Percentiles rank a stretch among this genome's conserved stretches.
These are phyloP conservation scores for Oryzias curvinotus DNA, from an alignment of 2,113 vertebrate genomes.

Conservation along the genomic window DNA sequence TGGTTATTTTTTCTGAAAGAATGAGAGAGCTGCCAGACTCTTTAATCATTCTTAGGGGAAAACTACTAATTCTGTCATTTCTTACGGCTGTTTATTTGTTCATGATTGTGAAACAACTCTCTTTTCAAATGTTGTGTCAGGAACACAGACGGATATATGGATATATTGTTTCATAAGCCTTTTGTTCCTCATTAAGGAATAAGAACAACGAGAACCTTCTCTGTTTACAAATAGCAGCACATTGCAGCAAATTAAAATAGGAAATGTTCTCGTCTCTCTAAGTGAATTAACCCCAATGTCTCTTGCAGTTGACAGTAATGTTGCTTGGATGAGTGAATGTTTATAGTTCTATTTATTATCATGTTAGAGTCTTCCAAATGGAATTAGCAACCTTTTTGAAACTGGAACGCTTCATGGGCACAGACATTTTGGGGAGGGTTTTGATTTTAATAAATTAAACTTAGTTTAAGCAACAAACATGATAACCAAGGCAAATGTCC, in stretches of 20 bases:
- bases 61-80: too few species aligned
- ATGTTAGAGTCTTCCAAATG: too few species aligned
- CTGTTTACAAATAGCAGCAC: slow-evolving; percentile 18
- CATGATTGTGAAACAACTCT: too few species aligned
- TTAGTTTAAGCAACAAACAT: not conserved
- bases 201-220: slow-evolving; percentile 23
- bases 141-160: not conserved
- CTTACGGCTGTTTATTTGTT: too few species aligned
- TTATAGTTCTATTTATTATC: not conserved
- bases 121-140: too few species aligned
- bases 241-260: slow-evolving; percentile 46
- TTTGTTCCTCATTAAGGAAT: slow-evolving; percentile 6
- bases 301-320: slow-evolving; percentile 13
- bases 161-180: not conserved
- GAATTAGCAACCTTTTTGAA: too few species aligned
- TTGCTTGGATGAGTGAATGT: slow-evolving; percentile 3
- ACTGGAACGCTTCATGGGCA: too few species aligned
- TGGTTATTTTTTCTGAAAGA: too few species aligned
- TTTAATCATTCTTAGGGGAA: too few species aligned
- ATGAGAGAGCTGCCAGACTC: too few species aligned
- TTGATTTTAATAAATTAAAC: too few species aligned
- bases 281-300: slow-evolving; percentile 45
- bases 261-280: slow-evolving; percentile 40
- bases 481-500: not conserved
- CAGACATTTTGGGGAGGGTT: too few species aligned